Conservation (phyloP, 2,888 invertebrate species). For the Dinocampus coccinellae region DNA sequence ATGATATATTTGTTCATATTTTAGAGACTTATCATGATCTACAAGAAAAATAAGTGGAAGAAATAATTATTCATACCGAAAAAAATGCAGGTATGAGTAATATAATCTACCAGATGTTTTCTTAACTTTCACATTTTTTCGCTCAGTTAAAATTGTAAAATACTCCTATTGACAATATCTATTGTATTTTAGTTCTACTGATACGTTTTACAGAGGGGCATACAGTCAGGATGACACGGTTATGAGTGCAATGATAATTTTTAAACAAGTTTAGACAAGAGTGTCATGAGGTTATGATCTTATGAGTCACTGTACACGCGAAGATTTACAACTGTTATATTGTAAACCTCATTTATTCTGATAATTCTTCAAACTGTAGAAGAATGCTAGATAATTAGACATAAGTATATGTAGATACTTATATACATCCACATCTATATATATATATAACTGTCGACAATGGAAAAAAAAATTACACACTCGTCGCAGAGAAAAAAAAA, state of each 20-base stretch:
- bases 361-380: neutral
- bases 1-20: too few relatives aligned
- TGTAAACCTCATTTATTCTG: neutral
- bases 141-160: neutral
- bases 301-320: neutral
- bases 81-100: neutral
- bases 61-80: neutral
- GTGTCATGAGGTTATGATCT: neutral
- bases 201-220: neutral
- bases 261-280: neutral
- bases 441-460: neutral
- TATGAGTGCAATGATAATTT: neutral
- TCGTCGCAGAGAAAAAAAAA: too few relatives aligned
- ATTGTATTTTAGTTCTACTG: too few relatives aligned
- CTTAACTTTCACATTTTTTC: neutral
- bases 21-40: neutral
- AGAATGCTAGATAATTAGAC: neutral
- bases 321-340: neutral
- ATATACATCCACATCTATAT: neutral
- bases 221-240: neutral
- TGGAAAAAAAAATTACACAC: constrained; percentile 16
- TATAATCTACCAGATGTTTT: neutral
- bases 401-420: too few relatives aligned
- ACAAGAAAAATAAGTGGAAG: neutral
- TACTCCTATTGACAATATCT: too few relatives aligned